Evolutionary conservation across 2,797 vertebrate genomes (phyloP).

Genomic region (Alfaro cultratus): DNA sequence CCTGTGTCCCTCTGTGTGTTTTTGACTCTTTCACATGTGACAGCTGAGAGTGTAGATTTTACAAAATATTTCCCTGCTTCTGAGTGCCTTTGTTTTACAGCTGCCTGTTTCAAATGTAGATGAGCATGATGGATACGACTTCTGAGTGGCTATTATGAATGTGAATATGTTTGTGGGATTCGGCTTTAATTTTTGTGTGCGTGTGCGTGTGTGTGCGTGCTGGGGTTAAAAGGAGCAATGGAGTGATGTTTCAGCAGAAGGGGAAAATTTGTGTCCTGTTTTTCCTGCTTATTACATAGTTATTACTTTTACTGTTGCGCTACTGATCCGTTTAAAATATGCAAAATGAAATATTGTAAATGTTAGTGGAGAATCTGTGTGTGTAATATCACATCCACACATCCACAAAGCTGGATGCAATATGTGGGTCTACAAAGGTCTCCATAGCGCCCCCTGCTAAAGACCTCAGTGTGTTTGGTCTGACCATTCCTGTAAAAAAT

Average conservation of each 20-base stretch:
- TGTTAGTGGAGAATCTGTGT: not conserved
- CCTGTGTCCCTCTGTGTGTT: constrained; percentile 35
- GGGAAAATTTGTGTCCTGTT: not conserved
- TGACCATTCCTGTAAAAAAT: not conserved
- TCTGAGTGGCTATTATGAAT: constrained; percentile 4
- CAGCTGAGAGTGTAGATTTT: constrained; percentile 42
- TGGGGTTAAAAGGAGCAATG: not conserved
- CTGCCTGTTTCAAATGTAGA: constrained; percentile 57
- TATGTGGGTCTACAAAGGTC: not conserved
- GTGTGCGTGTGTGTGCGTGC: not conserved
- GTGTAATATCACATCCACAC: not conserved
- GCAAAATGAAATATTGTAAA: not conserved
- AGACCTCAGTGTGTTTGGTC: not conserved
- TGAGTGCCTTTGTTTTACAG: constrained; percentile 20
- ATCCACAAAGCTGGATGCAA: not conserved
- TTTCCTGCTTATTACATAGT: not conserved
- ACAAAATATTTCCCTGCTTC: constrained; percentile 43
- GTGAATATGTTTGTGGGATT: not conserved
- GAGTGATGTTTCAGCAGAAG: not conserved
- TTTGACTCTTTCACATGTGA: constrained; percentile 47
- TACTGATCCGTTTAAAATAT: not conserved
- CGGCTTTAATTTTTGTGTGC: not conserved
- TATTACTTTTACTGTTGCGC: constrained; percentile 28
- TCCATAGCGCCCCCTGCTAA: not conserved
- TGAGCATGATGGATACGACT: constrained; percentile 15